phyloP scores from a whole-genome alignment of 2,113 vertebrate species.

The Lycaon pictus region DNA sequence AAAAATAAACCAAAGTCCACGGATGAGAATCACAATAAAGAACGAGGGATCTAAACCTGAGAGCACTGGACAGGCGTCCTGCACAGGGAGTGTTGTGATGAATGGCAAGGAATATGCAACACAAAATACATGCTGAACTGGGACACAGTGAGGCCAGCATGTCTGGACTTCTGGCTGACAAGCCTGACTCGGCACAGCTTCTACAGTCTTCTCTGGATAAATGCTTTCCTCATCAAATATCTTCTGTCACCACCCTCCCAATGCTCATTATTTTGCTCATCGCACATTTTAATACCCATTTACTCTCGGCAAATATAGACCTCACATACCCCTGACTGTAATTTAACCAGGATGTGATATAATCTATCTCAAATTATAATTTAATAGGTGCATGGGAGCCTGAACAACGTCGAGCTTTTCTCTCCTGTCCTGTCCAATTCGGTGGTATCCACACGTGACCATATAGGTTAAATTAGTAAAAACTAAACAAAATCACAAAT shows the following conservation, averaged over 20 bases:
- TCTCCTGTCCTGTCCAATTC: neutral
- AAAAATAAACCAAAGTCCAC: neutral
- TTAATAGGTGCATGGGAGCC: neutral
- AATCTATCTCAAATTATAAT: neutral
- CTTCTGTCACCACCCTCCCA: neutral
- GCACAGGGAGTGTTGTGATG: neutral
- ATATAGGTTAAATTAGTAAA: neutral
- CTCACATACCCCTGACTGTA: neutral
- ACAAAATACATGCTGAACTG: neutral
- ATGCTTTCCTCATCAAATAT: neutral
- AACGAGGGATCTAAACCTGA: neutral
- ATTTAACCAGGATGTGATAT: neutral
- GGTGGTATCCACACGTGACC: neutral
- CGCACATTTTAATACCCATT: neutral
- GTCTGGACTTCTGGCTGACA: neutral
- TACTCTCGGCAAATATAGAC: conserved; percentile 1
- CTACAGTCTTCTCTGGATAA: neutral
- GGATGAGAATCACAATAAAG: neutral
- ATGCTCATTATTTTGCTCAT: neutral
- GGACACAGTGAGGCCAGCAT: neutral
- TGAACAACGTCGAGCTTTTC: no score
- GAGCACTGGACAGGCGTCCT: neutral
- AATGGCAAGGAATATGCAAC: neutral
- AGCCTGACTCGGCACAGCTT: neutral
- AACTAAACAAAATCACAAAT: conserved; percentile 9